phyloP scores from a whole-genome alignment of 2,797 vertebrate genomes.

The Benthosema pterotum region DNA sequence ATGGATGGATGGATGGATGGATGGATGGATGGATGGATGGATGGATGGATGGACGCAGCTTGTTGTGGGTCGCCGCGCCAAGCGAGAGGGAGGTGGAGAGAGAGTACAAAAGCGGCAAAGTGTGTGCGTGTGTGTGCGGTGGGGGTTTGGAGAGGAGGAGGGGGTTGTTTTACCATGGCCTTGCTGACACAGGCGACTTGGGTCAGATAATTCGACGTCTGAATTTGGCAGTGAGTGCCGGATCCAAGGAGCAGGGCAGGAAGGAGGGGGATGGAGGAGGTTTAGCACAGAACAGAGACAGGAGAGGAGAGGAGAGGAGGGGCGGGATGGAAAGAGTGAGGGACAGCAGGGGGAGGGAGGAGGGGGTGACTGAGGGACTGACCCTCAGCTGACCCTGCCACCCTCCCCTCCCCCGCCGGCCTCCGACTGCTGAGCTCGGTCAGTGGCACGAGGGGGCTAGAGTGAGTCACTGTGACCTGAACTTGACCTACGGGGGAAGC shows the following conservation, averaged over 20 bases:
- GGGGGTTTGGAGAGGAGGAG: neutral
- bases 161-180: conserved; percentile 47
- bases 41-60: conserved; percentile 37
- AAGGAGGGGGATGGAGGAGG: conserved; percentile 37
- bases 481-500: conserved; percentile 44
- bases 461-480: conserved; percentile 47
- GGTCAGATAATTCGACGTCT: conserved; percentile 63
- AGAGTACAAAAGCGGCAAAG: conserved; percentile 49
- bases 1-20: too few relatives aligned
- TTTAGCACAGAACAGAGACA: conserved; percentile 36
- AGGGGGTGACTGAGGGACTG: conserved; percentile 43
- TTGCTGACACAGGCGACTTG: conserved; percentile 65
- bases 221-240: conserved; percentile 60
- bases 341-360: neutral
- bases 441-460: conserved; percentile 22
- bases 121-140: too few relatives aligned
- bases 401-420: conserved; percentile 34
- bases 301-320: neutral
- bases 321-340: conserved; percentile 13
- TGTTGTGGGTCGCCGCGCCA: too few relatives aligned
- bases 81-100: conserved; percentile 44
- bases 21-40: too few relatives aligned
- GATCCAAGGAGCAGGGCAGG: conserved; percentile 46
- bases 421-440: conserved; percentile 39
- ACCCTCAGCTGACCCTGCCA: conserved; percentile 59